These are phyloP conservation scores for Cataglyphis cursor DNA, from an alignment of 2,888 invertebrate genomes.

Conservation along the genomic window DNA sequence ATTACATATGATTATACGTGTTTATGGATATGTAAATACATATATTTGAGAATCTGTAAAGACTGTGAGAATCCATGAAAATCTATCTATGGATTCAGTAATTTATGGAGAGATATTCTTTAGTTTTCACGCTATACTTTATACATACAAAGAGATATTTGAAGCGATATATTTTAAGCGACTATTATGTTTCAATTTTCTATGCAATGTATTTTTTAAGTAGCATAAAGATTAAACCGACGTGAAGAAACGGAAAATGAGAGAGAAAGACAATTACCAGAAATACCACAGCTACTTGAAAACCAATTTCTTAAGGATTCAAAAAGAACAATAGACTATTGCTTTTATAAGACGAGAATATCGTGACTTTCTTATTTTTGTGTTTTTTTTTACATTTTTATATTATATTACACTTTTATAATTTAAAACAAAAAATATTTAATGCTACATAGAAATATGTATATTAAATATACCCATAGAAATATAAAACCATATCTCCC, in stretches of 20 bases:
- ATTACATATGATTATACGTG: slow-evolving; percentile 1
- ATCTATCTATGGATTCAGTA: neutral
- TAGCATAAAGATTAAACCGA: neutral
- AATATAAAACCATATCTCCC: neutral
- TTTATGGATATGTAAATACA: neutral
- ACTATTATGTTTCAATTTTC: slow-evolving; percentile 1
- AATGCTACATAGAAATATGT: neutral
- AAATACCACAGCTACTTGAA: neutral
- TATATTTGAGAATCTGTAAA: neutral
- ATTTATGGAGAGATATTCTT: slow-evolving; percentile 8
- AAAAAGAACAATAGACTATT: slow-evolving; percentile 5
- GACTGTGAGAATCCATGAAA: neutral
- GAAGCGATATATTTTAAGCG: neutral
- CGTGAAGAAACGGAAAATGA: neutral
- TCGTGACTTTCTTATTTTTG: neutral
- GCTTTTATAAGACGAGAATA: neutral
- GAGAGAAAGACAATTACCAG: neutral
- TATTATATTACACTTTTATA: neutral
- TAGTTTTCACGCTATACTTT: slow-evolving; percentile 15
- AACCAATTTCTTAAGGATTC: neutral
- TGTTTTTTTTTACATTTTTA: neutral
- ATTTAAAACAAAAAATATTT: neutral
- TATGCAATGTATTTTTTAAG: neutral
- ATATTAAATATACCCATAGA: neutral
- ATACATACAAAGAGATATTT: neutral